Conservation (phyloP, 2,797 vertebrate genomes). For the Emydoidea blandingii region DNA sequence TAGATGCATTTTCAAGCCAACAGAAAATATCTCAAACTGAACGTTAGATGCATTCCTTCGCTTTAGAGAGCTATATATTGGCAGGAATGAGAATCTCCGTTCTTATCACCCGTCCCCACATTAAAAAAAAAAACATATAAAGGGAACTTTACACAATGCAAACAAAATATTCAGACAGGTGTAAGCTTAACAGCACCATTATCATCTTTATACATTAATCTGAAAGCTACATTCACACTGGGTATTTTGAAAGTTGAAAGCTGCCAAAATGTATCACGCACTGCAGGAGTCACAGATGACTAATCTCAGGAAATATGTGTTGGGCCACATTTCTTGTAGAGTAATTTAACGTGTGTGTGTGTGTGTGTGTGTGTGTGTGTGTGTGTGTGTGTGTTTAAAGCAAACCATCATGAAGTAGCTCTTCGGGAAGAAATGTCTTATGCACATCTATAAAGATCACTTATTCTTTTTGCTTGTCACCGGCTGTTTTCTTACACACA, state of each 20-base stretch:
- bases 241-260: slow-evolving; percentile 62
- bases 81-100: background rate
- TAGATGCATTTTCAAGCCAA: background rate
- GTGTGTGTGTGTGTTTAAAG: background rate
- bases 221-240: slow-evolving; percentile 51
- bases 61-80: background rate
- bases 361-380: too few species aligned
- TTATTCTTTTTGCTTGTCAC: slow-evolving; percentile 26
- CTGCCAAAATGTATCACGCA: slow-evolving; percentile 79
- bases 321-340: slow-evolving; percentile 76
- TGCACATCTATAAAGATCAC: fast-evolving
- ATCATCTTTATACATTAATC: slow-evolving; percentile 34
- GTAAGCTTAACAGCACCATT: slow-evolving; percentile 1
- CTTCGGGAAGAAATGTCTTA: slow-evolving; percentile 35
- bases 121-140: background rate
- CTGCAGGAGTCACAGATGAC: slow-evolving; percentile 79
- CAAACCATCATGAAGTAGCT: background rate
- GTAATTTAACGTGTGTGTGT: slow-evolving; percentile 61
- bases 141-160: background rate
- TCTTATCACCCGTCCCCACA: slow-evolving; percentile 4
- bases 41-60: background rate
- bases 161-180: slow-evolving; percentile 34
- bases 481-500: slow-evolving; percentile 54
- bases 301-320: slow-evolving; percentile 78
- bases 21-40: background rate